Base-by-base conservation (phyloP, 2,113 vertebrate genomes). In the Poicephalus meyeri region DNA sequence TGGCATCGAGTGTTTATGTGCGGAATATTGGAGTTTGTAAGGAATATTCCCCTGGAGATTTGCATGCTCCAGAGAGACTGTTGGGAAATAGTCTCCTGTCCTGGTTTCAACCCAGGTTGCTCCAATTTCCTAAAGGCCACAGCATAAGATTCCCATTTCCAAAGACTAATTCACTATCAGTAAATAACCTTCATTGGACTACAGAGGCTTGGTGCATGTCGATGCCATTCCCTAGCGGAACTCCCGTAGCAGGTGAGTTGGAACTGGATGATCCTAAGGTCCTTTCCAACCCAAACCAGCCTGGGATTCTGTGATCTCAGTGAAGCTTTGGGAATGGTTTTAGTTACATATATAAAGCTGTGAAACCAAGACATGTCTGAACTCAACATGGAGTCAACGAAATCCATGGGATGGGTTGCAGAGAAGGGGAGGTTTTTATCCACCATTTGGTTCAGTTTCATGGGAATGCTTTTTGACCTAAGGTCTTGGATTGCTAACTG, bases 401-500 rank as follows among this genome's bases (percentile, higher is more conserved):
- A 60, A 37, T 5, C 41, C 72, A 15, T 0, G 5, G 60, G 37
- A 8, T 13, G 14, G n/a, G 20, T 16, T 2, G 26, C 53, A 61
- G 14, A 33, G 52, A 33, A 7, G 0, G 24, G 24, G 42, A 68
- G 11, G 1, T 49, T 47, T 86, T 26, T 46, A 42, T 35, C 26
- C 39, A n/a, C 4, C 8, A 0, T 7, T 11, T 11, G 10, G 13
- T 7, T 76, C 42, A 31, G 10, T 85, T 61, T 73, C 7, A 7
- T 44, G 52, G 66, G 44, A 60, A 55, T 65, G 20, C 5, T 46
- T 74, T 73, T 60, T 28, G 10, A n/a, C 16, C 23, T 42, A 16
- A n/a, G 55, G 10, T 26, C 26, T 74, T 70, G 72, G 24, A 41
- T 80, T 85, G 33, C 44, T 44, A 25, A 24, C 28, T 39, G 77